Evolutionary conservation across 2,888 invertebrate species (phyloP).

Genomic region (Epinotia demarniana): DNA sequence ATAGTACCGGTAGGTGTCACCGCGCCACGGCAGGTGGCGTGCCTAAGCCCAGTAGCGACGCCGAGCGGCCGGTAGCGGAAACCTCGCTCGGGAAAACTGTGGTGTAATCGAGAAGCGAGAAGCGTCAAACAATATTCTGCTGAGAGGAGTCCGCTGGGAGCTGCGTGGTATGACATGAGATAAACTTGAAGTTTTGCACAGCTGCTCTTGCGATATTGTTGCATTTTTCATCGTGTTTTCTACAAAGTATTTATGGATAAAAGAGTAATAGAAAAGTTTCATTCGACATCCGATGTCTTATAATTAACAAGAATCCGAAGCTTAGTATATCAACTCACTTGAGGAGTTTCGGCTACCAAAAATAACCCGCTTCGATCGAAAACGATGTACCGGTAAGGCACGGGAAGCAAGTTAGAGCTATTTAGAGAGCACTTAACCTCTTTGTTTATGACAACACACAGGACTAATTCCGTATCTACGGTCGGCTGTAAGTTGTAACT

Average conservation of each 20-base stretch:
- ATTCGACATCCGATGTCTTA: background rate
- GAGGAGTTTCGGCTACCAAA: conserved; percentile 49
- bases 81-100: conserved; percentile 3
- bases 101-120: conserved; percentile 15
- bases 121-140: conserved; percentile 15
- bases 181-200: conserved; percentile 33
- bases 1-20: conserved; percentile 49
- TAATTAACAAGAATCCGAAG: conserved; percentile 27
- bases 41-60: conserved; percentile 15
- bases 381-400: conserved; percentile 55
- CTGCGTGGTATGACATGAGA: conserved; percentile 24
- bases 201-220: conserved; percentile 18
- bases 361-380: conserved; percentile 52
- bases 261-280: background rate
- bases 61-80: conserved; percentile 24
- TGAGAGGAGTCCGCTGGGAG: conserved; percentile 19
- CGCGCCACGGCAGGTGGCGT: conserved; percentile 68
- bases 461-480: conserved; percentile 64
- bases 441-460: conserved; percentile 67
- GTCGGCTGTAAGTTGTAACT: conserved; percentile 40
- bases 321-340: conserved; percentile 42
- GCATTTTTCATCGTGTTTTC: conserved; percentile 9
- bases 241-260: background rate
- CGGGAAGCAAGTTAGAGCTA: conserved; percentile 61
- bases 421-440: conserved; percentile 71